A percentile compares a stretch with the other conserved stretches of the same genome.
These are phyloP conservation scores for Lepidocolaptes lacrymiger DNA, from an alignment of 2,797 vertebrate genomes.

Conservation along the genomic window DNA sequence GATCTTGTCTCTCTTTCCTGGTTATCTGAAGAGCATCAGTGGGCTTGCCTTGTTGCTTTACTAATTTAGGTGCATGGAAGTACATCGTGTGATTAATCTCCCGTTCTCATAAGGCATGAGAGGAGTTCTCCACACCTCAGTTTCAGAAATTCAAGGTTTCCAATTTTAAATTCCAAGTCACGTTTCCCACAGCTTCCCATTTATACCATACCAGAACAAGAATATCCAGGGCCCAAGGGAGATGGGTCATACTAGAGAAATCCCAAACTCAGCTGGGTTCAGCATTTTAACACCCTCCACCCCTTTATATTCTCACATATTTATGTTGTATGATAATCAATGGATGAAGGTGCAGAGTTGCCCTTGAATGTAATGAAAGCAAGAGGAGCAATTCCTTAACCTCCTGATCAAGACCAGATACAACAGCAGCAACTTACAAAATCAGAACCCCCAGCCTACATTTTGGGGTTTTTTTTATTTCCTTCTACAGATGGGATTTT, in stretches of 20 bases:
- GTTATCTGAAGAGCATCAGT: background rate
- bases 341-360: accelerated
- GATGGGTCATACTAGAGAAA: background rate
- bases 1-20: background rate
- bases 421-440: background rate
- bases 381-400: background rate
- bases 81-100: background rate
- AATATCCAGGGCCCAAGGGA: background rate
- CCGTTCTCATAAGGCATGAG: background rate
- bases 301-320: background rate
- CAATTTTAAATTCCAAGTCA: background rate
- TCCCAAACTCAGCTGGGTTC: background rate
- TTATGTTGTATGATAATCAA: background rate
- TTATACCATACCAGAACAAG: background rate
- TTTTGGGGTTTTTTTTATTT: background rate
- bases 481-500: background rate
- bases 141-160: background rate
- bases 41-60: background rate
- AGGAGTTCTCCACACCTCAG: background rate
- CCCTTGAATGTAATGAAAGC: background rate
- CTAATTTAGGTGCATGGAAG: background rate
- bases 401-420: background rate
- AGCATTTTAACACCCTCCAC: background rate
- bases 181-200: background rate
- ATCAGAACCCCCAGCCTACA: background rate